Conservation (phyloP, 92 coral and sea anemone species). For the Hydrozoanthus gracilis region DNA sequence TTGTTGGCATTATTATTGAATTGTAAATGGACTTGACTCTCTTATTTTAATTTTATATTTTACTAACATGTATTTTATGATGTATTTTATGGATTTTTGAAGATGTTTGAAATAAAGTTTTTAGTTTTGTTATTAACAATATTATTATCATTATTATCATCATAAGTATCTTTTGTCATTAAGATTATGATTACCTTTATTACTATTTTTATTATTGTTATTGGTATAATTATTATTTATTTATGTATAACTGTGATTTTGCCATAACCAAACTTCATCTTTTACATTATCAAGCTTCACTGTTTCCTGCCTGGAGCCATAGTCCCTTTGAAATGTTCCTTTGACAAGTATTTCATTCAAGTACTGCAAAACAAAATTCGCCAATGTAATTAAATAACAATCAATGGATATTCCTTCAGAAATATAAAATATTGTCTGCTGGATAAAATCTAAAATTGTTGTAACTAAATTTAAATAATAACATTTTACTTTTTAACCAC, state of each 20-base stretch:
- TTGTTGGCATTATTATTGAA: no score
- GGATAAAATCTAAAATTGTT: neutral
- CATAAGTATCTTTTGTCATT: conserved; percentile 31
- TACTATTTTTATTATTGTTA: no score
- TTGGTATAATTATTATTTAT: no score
- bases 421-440: neutral
- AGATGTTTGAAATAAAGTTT: no score
- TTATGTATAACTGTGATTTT: no score
- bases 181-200: neutral
- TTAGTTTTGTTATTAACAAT: neutral
- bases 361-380: conserved; percentile 27
- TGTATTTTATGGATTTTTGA: no score
- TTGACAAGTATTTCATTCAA: conserved; percentile 20
- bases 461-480: neutral
- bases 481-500: neutral
- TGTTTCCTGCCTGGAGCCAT: conserved; percentile 45
- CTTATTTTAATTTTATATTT: no score
- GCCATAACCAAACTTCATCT: conserved; percentile 17
- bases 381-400: neutral
- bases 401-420: neutral
- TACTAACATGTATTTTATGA: no score
- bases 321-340: conserved; percentile 46
- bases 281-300: conserved; percentile 27
- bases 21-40: no score
- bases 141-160: no score